These are phyloP conservation scores for Rutilus rutilus DNA, from an alignment of 2,113 vertebrate species.

Conservation along the genomic window DNA sequence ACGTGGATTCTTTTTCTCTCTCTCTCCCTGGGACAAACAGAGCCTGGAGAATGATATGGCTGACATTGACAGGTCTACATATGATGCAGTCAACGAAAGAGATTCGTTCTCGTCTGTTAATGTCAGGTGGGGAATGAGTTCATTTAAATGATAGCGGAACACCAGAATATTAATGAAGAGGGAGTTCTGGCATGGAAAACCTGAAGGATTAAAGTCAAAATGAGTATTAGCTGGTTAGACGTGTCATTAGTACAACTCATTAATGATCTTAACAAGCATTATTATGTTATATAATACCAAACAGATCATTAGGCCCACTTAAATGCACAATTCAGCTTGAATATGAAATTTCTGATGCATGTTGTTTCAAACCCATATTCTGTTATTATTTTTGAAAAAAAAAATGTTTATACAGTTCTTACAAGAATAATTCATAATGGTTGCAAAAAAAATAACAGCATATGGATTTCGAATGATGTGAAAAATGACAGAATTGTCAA, in stretches of 20 bases:
- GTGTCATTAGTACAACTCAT: neutral
- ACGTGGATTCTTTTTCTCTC: neutral
- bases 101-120: neutral
- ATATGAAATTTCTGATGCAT: neutral
- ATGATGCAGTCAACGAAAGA: neutral
- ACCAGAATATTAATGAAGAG: conserved; percentile 23
- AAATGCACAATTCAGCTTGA: neutral
- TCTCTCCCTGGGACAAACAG: conserved; percentile 22
- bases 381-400: neutral
- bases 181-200: neutral
- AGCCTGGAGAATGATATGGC: conserved; percentile 14
- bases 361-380: neutral
- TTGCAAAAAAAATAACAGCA: neutral
- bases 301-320: neutral
- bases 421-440: neutral
- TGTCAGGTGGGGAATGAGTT: neutral
- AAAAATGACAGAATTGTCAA: neutral
- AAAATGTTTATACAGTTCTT: neutral
- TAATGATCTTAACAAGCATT: neutral
- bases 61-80: conserved; percentile 12
- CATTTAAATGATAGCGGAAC: conserved; percentile 19
- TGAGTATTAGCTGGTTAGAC: neutral
- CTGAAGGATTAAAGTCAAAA: neutral
- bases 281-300: conserved; percentile 1
- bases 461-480: neutral